A percentile compares a stretch with the other conserved stretches of the same genome.
Evolutionary conservation across 2,888 invertebrate genomes (phyloP).

Genomic region (Acanthosepion lycidas): DNA sequence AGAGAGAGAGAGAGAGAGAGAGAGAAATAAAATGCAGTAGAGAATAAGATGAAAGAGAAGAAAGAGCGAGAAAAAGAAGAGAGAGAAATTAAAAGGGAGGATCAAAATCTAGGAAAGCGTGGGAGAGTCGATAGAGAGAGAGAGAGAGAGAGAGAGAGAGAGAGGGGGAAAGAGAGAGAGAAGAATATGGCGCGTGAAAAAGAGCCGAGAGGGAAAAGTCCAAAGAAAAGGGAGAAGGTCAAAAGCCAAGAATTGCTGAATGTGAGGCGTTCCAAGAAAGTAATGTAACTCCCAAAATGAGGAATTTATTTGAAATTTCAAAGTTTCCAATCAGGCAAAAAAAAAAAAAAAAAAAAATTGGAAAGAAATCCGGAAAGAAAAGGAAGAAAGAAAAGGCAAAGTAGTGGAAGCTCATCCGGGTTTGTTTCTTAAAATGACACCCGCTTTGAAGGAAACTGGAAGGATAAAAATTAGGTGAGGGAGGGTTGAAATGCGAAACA

Average conservation of each 20-base stretch:
- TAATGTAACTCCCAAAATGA: too few species aligned
- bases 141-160: background rate
- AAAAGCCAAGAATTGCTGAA: too few species aligned
- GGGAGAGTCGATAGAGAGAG: background rate
- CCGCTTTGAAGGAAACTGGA: background rate
- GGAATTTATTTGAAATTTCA: too few species aligned
- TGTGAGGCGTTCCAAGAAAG: too few species aligned
- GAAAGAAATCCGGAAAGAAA: too few species aligned
- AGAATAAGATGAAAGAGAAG: background rate
- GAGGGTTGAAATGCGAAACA: background rate
- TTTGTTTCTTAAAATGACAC: background rate
- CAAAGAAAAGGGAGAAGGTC: too few species aligned
- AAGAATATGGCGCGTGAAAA: background rate
- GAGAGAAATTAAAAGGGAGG: background rate
- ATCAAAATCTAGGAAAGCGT: background rate
- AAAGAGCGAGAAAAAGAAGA: background rate
- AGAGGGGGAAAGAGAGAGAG: background rate
- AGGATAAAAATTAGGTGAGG: background rate
- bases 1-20: background rate
- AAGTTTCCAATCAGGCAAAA: background rate
- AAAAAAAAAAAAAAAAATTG: background rate
- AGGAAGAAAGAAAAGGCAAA: too few species aligned
- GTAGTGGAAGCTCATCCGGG: too few species aligned
- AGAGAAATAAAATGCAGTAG: background rate
- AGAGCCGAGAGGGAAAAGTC: background rate